These are phyloP conservation scores for Istiophorus platypterus DNA, from an alignment of 2,113 vertebrate species.

Conservation along the genomic window DNA sequence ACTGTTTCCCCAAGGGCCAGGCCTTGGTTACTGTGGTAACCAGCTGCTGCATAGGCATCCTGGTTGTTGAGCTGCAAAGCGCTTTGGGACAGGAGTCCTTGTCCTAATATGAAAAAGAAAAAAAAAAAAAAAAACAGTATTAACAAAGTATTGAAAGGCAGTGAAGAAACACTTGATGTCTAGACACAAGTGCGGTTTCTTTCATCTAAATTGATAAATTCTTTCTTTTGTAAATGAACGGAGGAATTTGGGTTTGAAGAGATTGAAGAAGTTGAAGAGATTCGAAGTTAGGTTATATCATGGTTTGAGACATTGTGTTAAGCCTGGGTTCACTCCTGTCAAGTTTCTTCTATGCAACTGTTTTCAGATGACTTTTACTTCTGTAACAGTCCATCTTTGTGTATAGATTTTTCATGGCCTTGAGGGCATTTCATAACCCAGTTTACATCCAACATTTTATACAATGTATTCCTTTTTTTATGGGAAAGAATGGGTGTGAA, in stretches of 20 bases:
- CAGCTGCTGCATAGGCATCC: conserved; percentile 94
- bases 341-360: conserved; percentile 30
- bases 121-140: conserved; percentile 27
- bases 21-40: conserved; percentile 98
- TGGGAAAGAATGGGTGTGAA: conserved; percentile 11
- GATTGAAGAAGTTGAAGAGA: background rate
- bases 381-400: conserved; percentile 39
- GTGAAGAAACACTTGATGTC: background rate
- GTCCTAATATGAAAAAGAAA: conserved; percentile 83
- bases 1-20: conserved; percentile 92
- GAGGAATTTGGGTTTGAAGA: background rate
- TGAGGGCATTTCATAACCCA: conserved; percentile 55
- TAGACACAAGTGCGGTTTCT: background rate
- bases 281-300: conserved; percentile 1
- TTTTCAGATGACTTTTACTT: conserved; percentile 26
- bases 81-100: conserved; percentile 97
- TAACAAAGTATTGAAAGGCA: background rate
- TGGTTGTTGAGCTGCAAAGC: conserved; percentile 96
- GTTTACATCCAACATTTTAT: conserved; percentile 43
- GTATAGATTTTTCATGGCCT: conserved; percentile 46
- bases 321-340: conserved; percentile 31
- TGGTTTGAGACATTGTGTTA: background rate
- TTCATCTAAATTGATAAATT: background rate
- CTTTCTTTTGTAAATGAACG: background rate
- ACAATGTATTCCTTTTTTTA: conserved; percentile 37